Percentiles rank a stretch among this genome's conserved stretches.
These are phyloP conservation scores for Mesocricetus auratus DNA, from an alignment of 2,113 vertebrate genomes.

Conservation along the genomic window DNA sequence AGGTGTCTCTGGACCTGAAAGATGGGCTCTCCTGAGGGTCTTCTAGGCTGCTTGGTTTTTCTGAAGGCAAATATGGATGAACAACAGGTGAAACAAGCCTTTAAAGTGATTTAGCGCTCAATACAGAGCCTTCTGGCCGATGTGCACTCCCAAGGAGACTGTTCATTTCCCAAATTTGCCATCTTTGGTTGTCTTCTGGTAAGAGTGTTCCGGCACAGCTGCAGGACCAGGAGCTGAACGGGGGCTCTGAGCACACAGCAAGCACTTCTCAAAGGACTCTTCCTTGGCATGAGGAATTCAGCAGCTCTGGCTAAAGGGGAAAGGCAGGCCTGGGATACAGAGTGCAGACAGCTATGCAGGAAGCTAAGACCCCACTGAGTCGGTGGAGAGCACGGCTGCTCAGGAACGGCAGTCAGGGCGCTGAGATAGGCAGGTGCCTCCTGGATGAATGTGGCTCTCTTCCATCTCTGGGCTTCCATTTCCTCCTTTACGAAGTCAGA, in stretches of 20 bases:
- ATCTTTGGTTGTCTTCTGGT: not conserved
- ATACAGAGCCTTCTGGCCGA: not conserved
- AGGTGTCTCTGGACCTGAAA: not conserved
- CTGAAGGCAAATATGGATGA: slow-evolving; percentile 32
- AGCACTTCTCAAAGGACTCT: not conserved
- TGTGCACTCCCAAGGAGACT: not conserved
- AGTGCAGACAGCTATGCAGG: not conserved
- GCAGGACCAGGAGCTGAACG: not conserved
- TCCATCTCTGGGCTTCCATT: not conserved
- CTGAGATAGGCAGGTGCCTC: not conserved
- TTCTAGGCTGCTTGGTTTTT: not conserved
- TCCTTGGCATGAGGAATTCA: not conserved
- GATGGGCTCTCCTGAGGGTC: not conserved
- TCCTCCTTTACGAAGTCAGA: not conserved
- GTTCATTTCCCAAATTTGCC: slow-evolving; percentile 39
- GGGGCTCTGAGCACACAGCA: not conserved
- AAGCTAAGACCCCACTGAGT: too few species aligned
- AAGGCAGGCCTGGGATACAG: not conserved
- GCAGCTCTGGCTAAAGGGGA: not conserved
- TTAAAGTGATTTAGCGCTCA: slow-evolving; percentile 43
- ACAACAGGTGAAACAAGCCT: slow-evolving; percentile 54
- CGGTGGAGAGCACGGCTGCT: accelerated
- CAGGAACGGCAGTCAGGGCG: too few species aligned
- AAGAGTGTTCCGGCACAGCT: not conserved
- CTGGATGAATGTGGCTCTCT: too few species aligned